Percentiles rank a stretch among this genome's conserved stretches.
Evolutionary conservation across 2,888 invertebrate species (phyloP).

Genomic region (Macaria notata): DNA sequence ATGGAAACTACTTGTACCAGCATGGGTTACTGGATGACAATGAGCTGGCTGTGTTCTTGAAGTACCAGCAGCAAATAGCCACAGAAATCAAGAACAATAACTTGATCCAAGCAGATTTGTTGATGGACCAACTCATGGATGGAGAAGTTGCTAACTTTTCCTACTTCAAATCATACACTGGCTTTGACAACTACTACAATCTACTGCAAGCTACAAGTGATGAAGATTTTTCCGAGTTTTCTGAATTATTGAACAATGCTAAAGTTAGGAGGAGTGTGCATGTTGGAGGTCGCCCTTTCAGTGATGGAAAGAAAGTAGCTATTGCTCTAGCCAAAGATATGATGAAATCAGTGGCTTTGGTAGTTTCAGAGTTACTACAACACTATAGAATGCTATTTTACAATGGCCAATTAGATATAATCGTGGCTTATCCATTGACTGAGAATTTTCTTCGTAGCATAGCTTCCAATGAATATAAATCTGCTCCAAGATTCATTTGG

Average conservation of each 20-base stretch:
- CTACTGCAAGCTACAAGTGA: conserved; percentile 80
- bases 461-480: conserved; percentile 83
- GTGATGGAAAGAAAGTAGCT: conserved; percentile 73
- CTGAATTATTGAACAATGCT: conserved; percentile 55
- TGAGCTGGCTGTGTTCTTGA: conserved; percentile 79
- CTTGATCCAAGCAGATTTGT: conserved; percentile 85
- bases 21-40: conserved; percentile 80
- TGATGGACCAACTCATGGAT: conserved; percentile 86
- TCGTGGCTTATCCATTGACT: conserved; percentile 82
- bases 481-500: conserved; percentile 85
- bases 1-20: conserved; percentile 76
- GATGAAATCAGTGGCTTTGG: conserved; percentile 80
- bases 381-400: conserved; percentile 83
- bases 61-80: conserved; percentile 80
- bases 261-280: conserved; percentile 80
- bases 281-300: conserved; percentile 82
- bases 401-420: conserved; percentile 86
- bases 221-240: conserved; percentile 62
- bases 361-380: conserved; percentile 67
- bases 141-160: conserved; percentile 45
- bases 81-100: conserved; percentile 83
- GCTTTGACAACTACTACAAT: conserved; percentile 89
- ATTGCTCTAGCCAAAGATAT: conserved; percentile 78
- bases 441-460: conserved; percentile 85
- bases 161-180: conserved; percentile 85